phyloP scores from a whole-genome alignment of 2,113 vertebrate genomes.

The Cheirogaleus medius region DNA sequence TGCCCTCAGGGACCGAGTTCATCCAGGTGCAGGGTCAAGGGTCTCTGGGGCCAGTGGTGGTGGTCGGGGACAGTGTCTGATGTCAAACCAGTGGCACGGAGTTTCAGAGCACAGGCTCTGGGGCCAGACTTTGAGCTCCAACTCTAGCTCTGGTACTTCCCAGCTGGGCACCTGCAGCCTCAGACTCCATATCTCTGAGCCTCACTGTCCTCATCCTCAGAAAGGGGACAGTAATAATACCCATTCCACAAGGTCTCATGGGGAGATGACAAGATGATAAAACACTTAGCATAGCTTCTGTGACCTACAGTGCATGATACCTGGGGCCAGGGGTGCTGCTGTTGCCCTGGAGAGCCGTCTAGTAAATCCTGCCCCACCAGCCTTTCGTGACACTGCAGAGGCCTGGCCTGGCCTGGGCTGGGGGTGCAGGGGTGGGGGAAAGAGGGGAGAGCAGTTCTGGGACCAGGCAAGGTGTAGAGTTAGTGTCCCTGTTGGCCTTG shows the following conservation, averaged over 20 bases:
- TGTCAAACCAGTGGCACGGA: background rate
- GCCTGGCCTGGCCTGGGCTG: background rate
- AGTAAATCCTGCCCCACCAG: background rate
- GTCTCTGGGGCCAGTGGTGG: fast-evolving
- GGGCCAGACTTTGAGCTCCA: background rate
- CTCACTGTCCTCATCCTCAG: background rate
- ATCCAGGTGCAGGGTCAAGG: conserved; percentile 85
- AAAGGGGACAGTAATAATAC: background rate
- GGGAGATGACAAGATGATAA: background rate
- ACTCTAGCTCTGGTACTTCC: background rate
- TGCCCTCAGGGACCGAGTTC: conserved; percentile 86
- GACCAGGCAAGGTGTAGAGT: background rate
- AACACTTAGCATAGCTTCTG: background rate
- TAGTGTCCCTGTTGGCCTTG: background rate
- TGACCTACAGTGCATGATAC: background rate
- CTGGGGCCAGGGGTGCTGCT: no score
- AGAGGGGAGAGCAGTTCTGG: background rate
- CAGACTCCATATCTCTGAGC: background rate
- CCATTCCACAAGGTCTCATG: background rate
- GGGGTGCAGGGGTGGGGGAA: no score
- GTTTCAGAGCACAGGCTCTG: background rate
- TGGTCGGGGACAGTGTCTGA: background rate
- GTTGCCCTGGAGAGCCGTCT: fast-evolving
- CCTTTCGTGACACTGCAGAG: background rate
- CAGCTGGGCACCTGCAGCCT: background rate